Conservation (phyloP, 2,888 invertebrate genomes). For the Tenodera sinensis region DNA sequence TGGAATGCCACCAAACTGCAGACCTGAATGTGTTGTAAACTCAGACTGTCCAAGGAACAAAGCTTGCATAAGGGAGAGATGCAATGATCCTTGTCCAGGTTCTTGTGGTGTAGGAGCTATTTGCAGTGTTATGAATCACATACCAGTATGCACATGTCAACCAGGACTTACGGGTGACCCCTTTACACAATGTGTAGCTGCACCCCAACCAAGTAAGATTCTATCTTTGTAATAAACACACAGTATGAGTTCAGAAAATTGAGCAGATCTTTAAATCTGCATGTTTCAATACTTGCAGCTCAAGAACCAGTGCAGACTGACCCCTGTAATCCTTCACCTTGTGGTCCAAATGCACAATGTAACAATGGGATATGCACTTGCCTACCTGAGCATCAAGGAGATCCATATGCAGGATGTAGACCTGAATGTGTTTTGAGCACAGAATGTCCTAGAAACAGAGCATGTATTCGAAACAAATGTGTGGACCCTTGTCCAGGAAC, state of each 20-base stretch:
- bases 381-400: slow-evolving; percentile 66
- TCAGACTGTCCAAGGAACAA: slow-evolving; percentile 66
- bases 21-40: slow-evolving; percentile 63
- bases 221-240: neutral
- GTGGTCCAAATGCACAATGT: slow-evolving; percentile 41
- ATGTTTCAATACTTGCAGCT: slow-evolving; percentile 9
- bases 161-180: slow-evolving; percentile 41
- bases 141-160: slow-evolving; percentile 42
- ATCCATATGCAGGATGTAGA: slow-evolving; percentile 65
- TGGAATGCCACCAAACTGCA: slow-evolving; percentile 65
- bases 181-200: slow-evolving; percentile 36
- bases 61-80: slow-evolving; percentile 69
- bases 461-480: slow-evolving; percentile 68
- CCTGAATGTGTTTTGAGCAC: slow-evolving; percentile 68
- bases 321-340: slow-evolving; percentile 39
- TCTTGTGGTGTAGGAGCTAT: slow-evolving; percentile 63
- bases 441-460: slow-evolving; percentile 62
- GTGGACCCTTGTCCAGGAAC: slow-evolving; percentile 65
- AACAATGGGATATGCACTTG: slow-evolving; percentile 66
- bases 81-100: slow-evolving; percentile 76
- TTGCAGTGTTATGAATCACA: slow-evolving; percentile 66
- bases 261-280: neutral
- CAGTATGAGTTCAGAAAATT: neutral
- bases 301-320: slow-evolving; percentile 29
- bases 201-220: slow-evolving; percentile 31